phyloP scores from a whole-genome alignment of 1,140 invertebrate species.

The Oscheius sp. region DNA sequence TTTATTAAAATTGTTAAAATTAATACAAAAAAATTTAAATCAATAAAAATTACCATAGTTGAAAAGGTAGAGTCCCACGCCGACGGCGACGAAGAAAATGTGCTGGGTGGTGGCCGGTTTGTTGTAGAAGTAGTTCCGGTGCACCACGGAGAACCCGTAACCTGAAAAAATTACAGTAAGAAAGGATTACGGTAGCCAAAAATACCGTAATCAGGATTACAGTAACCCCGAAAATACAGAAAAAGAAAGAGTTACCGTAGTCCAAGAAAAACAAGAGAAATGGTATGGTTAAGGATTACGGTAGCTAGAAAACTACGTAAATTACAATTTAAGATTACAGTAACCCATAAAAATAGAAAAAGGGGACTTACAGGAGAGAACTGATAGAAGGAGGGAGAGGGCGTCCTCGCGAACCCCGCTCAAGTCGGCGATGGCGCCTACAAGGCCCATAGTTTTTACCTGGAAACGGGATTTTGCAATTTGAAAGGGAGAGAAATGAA shows the following conservation, averaged over 20 bases:
- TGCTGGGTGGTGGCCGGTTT: conserved; percentile 55
- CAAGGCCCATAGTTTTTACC: conserved; percentile 29
- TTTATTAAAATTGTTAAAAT: conserved; percentile 1
- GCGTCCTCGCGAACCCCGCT: conserved; percentile 37
- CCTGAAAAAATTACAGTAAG: conserved; percentile 46
- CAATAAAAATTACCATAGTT: conserved; percentile 59
- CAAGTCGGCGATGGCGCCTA: conserved; percentile 35
- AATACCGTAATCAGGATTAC: too few species aligned
- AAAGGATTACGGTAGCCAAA: too few species aligned
- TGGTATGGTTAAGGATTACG: too few species aligned
- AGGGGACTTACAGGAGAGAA: conserved; percentile 34
- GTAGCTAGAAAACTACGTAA: conserved; percentile 12
- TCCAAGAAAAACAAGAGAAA: too few species aligned
- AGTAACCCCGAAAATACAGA: too few species aligned
- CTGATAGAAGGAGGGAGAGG: conserved; percentile 37
- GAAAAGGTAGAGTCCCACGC: conserved; percentile 58
- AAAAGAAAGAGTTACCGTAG: too few species aligned
- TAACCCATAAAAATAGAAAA: conserved; percentile 2
- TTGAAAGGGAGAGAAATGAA: too few species aligned
- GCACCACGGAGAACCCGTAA: conserved; percentile 60
- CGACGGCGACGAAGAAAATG: conserved; percentile 54
- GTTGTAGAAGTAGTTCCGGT: conserved; percentile 54
- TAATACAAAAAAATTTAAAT: background rate
- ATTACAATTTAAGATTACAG: too few species aligned
- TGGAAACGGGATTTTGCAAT: too few species aligned